Evolutionary conservation across 1,140 invertebrate genomes (phyloP).

Genomic region (Drosophila truncata): DNA sequence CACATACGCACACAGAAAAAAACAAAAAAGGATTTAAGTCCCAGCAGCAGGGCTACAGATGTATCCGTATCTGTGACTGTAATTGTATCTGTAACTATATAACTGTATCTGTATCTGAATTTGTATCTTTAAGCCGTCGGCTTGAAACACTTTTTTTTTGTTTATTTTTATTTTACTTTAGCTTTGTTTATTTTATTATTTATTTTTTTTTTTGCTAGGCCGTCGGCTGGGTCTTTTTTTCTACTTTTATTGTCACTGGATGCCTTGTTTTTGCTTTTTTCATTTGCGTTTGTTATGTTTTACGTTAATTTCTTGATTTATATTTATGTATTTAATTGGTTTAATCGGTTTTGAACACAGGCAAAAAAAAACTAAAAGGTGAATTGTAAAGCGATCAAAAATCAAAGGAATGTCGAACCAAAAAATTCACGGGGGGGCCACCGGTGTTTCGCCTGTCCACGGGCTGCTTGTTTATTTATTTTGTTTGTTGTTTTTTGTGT

Average conservation of each 20-base stretch:
- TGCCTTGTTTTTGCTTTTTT: conserved; percentile 15
- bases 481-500: too few species aligned
- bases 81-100: conserved; percentile 21
- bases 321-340: background rate
- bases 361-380: conserved; percentile 27
- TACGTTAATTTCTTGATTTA: background rate
- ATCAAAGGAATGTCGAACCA: conserved; percentile 48
- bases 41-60: conserved; percentile 23
- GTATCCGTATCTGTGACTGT: conserved; percentile 23
- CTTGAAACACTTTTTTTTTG: conserved; percentile 1
- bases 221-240: conserved; percentile 30
- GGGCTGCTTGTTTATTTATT: conserved; percentile 5
- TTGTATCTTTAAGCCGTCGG: conserved; percentile 28
- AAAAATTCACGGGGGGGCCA: conserved; percentile 36
- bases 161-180: background rate
- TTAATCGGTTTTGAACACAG: conserved; percentile 17
- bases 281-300: background rate
- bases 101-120: conserved; percentile 9
- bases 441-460: conserved; percentile 22
- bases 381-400: conserved; percentile 52
- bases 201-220: conserved; percentile 7
- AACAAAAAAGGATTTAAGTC: conserved; percentile 43
- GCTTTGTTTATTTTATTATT: conserved; percentile 4
- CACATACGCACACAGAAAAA: conserved; percentile 58
- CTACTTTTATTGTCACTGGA: conserved; percentile 32